Base-by-base conservation (phyloP, 2,888 invertebrate genomes). In the Microctonus aethiopoides region DNA sequence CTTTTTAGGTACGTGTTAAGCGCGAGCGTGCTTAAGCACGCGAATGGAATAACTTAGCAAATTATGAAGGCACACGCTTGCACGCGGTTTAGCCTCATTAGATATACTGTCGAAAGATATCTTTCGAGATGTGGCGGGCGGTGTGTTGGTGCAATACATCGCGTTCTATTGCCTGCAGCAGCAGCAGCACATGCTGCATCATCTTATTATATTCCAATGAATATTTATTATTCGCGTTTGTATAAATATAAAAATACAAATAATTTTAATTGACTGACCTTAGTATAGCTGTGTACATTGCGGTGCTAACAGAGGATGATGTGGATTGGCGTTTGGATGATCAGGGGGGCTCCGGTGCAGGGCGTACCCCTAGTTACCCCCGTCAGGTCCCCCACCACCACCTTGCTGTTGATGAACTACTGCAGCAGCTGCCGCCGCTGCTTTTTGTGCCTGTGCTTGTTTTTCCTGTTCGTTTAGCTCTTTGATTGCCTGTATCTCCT, bases 381-480 rank as follows among this genome's bases (percentile, higher is more conserved):
- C 86, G 76, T 86, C 87, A 70, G 84, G 87, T 76, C 84, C 86
- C 80, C 84, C 84, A 74, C 82, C 84, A 68, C 81, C 83, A 80
- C 85, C 86, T 79, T 87, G 87, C 78, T 87, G 86, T 81, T 87
- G 87, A 78, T 84, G 86, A 80, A 91, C 92, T 76, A 88, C 89
- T 78, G 89, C 89, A 83, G 91, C 92, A 77, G 91, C 92, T 71
- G 92, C 92, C 80, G 93, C 92, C 73, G 91, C 93, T 70, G 93
- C 93, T 86, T 96, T 96, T 88, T 95, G 95, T 86, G 95, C 95
- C 87, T 96, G 96, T 86, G 96, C 96, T 86, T 96, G 96, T 86
- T 97, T 96, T 87, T 97, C 97, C 87, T 97, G 97, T 88, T 97
- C 97, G 89, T 98, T 98, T 84, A 98, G 90, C 89, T 98, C 98